A percentile compares a stretch with the other conserved stretches of the same genome.
phyloP scores from a whole-genome alignment of 1,140 invertebrate species.

The Aplysia californica region DNA sequence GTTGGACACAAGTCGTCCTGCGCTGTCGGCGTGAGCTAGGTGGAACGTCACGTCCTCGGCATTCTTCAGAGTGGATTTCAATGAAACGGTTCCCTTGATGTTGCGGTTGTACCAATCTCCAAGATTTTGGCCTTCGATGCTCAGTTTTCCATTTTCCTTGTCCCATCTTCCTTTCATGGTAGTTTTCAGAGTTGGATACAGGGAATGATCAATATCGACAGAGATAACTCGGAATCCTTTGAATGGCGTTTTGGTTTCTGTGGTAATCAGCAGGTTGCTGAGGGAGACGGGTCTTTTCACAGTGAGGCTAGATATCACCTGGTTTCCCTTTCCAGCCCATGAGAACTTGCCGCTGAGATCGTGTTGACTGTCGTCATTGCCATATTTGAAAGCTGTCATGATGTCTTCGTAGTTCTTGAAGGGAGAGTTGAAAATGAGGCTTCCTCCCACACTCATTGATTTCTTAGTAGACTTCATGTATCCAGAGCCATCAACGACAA shows the following conservation, averaged over 20 bases:
- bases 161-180: slow-evolving; percentile 4
- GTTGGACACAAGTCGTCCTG: background rate
- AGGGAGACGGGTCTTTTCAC: slow-evolving; percentile 28
- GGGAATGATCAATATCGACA: background rate
- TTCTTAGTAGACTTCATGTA: background rate
- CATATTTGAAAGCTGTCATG: slow-evolving; percentile 4
- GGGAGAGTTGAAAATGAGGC: slow-evolving; percentile 47
- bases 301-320: slow-evolving; percentile 14
- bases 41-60: background rate
- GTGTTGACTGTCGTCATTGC: slow-evolving; percentile 17
- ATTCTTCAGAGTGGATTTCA: background rate
- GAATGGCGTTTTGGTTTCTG: slow-evolving; percentile 17
- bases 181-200: background rate
- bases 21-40: background rate
- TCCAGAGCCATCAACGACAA: slow-evolving; percentile 21
- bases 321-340: slow-evolving; percentile 11
- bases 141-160: slow-evolving; percentile 6
- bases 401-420: slow-evolving; percentile 38
- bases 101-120: background rate
- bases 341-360: slow-evolving; percentile 2
- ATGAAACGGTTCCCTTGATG: background rate
- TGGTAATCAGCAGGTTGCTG: slow-evolving; percentile 7
- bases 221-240: background rate
- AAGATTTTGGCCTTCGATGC: background rate
- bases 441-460: slow-evolving; percentile 14